Evolutionary conservation across 1,140 invertebrate species (phyloP).

Genomic region (Nephila pilipes): DNA sequence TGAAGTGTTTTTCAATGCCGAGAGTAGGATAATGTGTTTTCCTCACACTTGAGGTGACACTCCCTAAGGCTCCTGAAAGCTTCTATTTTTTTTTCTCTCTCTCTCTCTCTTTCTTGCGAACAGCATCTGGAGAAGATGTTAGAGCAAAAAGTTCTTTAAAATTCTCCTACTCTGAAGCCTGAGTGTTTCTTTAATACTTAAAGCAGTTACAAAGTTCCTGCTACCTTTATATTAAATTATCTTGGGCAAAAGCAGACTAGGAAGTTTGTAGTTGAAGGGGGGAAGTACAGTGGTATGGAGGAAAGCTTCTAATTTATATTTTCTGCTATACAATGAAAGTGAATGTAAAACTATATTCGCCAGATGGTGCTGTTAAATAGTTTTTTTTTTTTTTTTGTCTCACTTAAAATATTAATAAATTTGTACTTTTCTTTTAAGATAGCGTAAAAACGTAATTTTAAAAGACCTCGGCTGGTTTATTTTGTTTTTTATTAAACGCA

Average conservation of each 20-base stretch:
- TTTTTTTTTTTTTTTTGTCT: background rate
- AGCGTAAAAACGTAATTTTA: no score
- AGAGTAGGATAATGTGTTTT: conserved; percentile 72
- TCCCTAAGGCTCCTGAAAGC: conserved; percentile 49
- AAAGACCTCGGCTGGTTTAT: no score
- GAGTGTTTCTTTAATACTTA: conserved; percentile 46
- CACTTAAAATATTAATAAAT: no score
- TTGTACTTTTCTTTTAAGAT: no score
- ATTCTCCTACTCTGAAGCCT: conserved; percentile 28
- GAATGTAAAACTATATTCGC: background rate
- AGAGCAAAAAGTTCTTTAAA: conserved; percentile 31
- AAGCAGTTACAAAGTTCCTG: conserved; percentile 16
- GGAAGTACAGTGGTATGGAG: background rate
- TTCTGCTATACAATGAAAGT: background rate
- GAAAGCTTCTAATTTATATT: background rate
- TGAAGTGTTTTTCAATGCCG: conserved; percentile 76
- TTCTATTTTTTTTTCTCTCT: background rate
- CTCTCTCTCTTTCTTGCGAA: background rate
- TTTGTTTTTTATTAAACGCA: no score
- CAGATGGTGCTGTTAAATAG: background rate
- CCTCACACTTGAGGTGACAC: conserved; percentile 69
- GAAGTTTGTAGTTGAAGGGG: background rate
- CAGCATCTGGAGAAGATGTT: conserved; percentile 46
- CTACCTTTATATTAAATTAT: conserved; percentile 53
- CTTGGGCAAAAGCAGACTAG: background rate